Percentiles rank a stretch among this genome's conserved stretches.
Conservation (phyloP, 1,140 invertebrate genomes). For the Diorhabda carinulata region DNA sequence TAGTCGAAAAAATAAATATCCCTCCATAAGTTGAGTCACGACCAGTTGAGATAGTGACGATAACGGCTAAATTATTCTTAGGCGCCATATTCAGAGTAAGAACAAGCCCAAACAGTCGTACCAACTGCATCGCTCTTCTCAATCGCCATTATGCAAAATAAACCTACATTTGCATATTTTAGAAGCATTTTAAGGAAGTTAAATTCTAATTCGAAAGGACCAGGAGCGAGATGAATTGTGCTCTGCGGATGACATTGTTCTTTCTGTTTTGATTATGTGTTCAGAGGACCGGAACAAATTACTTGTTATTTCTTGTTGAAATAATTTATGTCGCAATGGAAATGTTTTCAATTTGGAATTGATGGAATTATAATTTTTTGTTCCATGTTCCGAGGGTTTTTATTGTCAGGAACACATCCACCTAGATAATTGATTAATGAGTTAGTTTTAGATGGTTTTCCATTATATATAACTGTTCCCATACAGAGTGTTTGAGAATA, state of each 20-base stretch:
- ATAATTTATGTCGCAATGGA: background rate
- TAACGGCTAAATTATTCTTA: slow-evolving; percentile 37
- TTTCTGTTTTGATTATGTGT: slow-evolving; percentile 13
- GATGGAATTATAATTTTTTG: background rate
- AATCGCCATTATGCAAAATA: slow-evolving; percentile 40
- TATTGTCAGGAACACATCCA: too few species aligned
- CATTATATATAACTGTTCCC: too few species aligned
- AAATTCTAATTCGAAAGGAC: slow-evolving; percentile 28
- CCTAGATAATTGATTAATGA: too few species aligned
- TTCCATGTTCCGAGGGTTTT: too few species aligned
- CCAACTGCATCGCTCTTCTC: slow-evolving; percentile 29
- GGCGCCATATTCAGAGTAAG: slow-evolving; percentile 28
- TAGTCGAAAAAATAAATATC: slow-evolving; percentile 35
- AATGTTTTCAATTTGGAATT: background rate
- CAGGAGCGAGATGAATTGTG: slow-evolving; percentile 23
- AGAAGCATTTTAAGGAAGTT: slow-evolving; percentile 37
- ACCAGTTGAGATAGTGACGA: slow-evolving; percentile 28
- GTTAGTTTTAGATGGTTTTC: too few species aligned
- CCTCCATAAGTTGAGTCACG: slow-evolving; percentile 32
- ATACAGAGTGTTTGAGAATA: too few species aligned
- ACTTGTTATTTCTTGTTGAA: background rate
- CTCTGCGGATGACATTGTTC: slow-evolving; percentile 24
- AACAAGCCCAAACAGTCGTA: slow-evolving; percentile 34
- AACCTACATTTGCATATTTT: slow-evolving; percentile 39
- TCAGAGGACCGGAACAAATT: background rate